Evolutionary conservation across 2,113 vertebrate species (phyloP), one percentile per base, ranked within the genome.

Genomic region (Trematomus loennbergii): DNA sequence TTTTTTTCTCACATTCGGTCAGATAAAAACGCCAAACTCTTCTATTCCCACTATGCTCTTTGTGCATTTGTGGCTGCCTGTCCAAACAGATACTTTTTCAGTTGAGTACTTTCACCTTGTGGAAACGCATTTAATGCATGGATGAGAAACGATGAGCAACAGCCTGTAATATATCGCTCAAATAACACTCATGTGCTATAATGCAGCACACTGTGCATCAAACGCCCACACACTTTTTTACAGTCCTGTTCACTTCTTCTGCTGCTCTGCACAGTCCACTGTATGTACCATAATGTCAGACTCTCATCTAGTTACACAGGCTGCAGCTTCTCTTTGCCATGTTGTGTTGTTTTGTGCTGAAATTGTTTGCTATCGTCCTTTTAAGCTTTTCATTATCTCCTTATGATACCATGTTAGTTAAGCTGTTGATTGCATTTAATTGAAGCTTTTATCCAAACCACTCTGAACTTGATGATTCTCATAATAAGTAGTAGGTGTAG

Each of bases 121-220:
- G 25, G 25, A 73, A 43, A 33, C 43, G 78, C 73, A 25, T 78
- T 61, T 68, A 77, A 70, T 17, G 45, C 50, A 54, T 2, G 46
- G 54, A 70, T 36, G 66, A 57, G 58, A 40, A 53, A 45, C 0
- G 13, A 18, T 57, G n/a, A 53, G 52, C 63, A 70, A 20, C 81
- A 78, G 79, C 75, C 61, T 78, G 78, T 73, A 52, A 67, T 67
- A 87, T 70, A 74, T 79, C 22, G 12, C 66, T 88, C 81, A 75
- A 79, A 25, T 68, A 69, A 73, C 83, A 62, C 72, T 80, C 49
- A 48, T 78, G 83, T 81, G 73, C 70, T 72, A 77, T 82, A 92
- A 88, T 74, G 71, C 84, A 75, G 75, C 72, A 78, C 82, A 68
- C 78, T 85, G 81, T 89, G 89, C 87, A 74, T 72, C 62, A 49